Evolutionary conservation across 2,888 invertebrate genomes (phyloP), one percentile per base, ranked within the genome.

Genomic region (Xestia xanthographa): DNA sequence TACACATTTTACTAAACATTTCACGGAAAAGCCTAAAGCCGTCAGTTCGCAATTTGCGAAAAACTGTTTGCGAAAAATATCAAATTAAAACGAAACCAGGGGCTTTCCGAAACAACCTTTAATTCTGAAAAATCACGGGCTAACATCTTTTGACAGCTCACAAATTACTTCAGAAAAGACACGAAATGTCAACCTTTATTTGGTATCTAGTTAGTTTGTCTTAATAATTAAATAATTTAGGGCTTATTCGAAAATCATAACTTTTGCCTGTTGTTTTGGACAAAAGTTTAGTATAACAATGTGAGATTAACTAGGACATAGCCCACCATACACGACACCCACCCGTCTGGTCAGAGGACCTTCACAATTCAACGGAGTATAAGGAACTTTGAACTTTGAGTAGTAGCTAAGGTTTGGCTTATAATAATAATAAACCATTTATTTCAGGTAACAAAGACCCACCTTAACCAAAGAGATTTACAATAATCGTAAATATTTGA

Each of bases 111-210:
- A 70, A 69, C 72, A 74, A 66, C 60, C 48, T 79, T 65, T 75
- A 75, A 74, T 77, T 76, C 38, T 81, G 77, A 86, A 66, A 87
- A 87, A 87, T 86, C 72, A 79, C 60, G 45, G 60, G 1, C 69
- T 75, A 71, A 83, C 43, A 26, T 80, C 41, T 78, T 83, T 69
- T 74, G 80, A 79, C 83, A 79, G 78, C 63, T 50, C 43, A 20
- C 72, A 82, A 85, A 75, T 86, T 83, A 70, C 70, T 73, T 56
- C 43, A 68, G 67, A 73, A 80, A 69, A 72, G 58, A 60, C 43
- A 73, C 48, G 53, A 68, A 83, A 74, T 71, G 63, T 66, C 78
- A 75, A 75, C 66, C 38, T 74, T 67, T 60, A 66, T 73, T 82
- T 73, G 43, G 50, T 53, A 3, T 34, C 34, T 48, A 72, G 3